Evolutionary conservation across 2,888 invertebrate species (phyloP).

Genomic region (Strigamia transsilvanica): DNA sequence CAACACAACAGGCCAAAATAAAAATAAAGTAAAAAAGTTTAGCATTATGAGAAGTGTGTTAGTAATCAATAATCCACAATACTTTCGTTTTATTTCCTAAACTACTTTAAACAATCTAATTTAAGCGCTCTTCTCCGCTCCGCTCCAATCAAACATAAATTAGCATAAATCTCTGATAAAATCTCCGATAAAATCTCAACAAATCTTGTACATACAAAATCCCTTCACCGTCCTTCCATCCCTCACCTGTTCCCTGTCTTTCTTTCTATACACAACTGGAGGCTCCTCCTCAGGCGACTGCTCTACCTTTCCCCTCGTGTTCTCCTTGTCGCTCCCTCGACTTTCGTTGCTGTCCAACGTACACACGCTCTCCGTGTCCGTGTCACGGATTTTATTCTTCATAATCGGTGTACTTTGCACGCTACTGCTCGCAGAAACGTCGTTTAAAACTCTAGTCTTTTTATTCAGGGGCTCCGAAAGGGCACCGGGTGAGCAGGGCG

Average conservation of each 20-base stretch:
- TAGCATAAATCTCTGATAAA: constrained; percentile 10
- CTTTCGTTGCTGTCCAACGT: constrained; percentile 80
- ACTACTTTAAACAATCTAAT: neutral
- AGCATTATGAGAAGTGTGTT: constrained; percentile 17
- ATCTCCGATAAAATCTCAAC: neutral
- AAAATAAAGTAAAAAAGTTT: constrained; percentile 12
- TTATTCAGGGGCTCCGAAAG: neutral
- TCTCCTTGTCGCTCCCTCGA: constrained; percentile 68
- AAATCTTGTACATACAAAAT: constrained; percentile 40
- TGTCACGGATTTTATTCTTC: constrained; percentile 64
- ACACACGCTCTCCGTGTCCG: constrained; percentile 84
- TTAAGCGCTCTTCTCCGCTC: neutral
- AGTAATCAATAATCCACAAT: neutral
- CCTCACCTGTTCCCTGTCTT: constrained; percentile 55
- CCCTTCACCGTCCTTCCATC: constrained; percentile 52
- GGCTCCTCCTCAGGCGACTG: constrained; percentile 2
- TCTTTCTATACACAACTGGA: constrained; percentile 55
- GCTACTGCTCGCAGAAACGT: constrained; percentile 28
- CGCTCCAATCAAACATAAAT: neutral
- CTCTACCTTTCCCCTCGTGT: constrained; percentile 55
- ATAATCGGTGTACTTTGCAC: constrained; percentile 25
- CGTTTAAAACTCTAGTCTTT: constrained; percentile 5
- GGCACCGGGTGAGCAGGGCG: constrained; percentile 56
- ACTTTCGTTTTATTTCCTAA: constrained; percentile 3
- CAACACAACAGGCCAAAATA: constrained; percentile 26